Conservation (phyloP, 2,797 vertebrate genomes). For the Sebastes trivittatus region DNA sequence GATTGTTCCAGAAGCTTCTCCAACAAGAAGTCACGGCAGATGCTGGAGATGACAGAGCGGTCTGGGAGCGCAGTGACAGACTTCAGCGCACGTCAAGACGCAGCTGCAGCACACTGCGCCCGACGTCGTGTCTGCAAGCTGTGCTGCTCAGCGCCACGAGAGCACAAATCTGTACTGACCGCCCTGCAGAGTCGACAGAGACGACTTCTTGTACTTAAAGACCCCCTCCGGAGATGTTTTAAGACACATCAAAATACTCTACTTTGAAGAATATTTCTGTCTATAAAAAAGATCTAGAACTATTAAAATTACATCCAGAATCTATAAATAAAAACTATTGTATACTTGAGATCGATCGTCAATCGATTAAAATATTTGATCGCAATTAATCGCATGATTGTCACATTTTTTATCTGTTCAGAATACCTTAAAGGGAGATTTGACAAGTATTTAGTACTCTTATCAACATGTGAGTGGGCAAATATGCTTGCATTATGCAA, state of each 20-base stretch:
- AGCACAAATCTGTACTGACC: slow-evolving; percentile 41
- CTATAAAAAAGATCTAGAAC: no score
- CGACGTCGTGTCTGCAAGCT: slow-evolving; percentile 51
- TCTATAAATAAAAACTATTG: neutral
- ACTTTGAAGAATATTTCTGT: neutral
- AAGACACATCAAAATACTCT: neutral
- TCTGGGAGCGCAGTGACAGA: slow-evolving; percentile 61
- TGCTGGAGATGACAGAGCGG: slow-evolving; percentile 69
- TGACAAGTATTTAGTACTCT: no score
- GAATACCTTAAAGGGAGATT: no score
- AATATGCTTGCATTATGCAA: no score
- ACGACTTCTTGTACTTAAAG: neutral
- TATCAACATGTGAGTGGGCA: no score
- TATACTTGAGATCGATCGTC: neutral
- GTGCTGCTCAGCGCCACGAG: slow-evolving; percentile 28
- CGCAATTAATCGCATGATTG: no score
- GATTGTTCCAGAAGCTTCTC: slow-evolving; percentile 72
- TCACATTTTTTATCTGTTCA: no score
- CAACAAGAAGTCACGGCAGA: slow-evolving; percentile 70
- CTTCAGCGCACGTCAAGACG: slow-evolving; percentile 64
- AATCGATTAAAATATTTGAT: no score
- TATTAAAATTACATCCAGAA: neutral
- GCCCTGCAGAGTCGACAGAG: slow-evolving; percentile 7
- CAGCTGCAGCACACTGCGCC: slow-evolving; percentile 55
- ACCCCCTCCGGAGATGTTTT: neutral